Evolutionary conservation across 2,888 invertebrate species (phyloP).

Genomic region (Ceriagrion tenellum): DNA sequence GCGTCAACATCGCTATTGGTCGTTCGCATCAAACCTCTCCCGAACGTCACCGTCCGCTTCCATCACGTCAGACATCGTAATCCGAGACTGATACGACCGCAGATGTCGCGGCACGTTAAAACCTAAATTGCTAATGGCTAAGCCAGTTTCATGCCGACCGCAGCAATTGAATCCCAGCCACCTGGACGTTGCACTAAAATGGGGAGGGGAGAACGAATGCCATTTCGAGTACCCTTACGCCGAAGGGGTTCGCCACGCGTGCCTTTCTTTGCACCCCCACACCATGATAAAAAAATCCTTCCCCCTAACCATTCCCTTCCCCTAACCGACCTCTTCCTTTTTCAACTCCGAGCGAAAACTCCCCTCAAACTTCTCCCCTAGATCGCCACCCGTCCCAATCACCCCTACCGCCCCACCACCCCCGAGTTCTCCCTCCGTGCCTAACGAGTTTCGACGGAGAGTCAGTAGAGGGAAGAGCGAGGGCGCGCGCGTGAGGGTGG

Average conservation of each 20-base stretch:
- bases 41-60: no score
- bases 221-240: background rate
- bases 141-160: background rate
- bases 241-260: background rate
- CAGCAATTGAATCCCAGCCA: background rate
- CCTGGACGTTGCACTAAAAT: background rate
- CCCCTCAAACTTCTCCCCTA: background rate
- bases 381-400: background rate
- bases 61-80: no score
- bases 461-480: background rate
- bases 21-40: no score
- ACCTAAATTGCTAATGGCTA: slow-evolving; percentile 4
- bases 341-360: background rate
- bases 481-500: background rate
- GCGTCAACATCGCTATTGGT: no score
- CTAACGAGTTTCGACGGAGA: slow-evolving; percentile 56
- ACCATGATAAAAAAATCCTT: background rate
- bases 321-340: background rate
- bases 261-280: background rate
- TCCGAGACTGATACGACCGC: no score
- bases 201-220: background rate
- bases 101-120: background rate
- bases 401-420: no score
- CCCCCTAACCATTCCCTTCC: background rate
- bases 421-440: background rate